Evolutionary conservation across 2,113 vertebrate species (phyloP).

Genomic region (Trichomycterus rosablanca): DNA sequence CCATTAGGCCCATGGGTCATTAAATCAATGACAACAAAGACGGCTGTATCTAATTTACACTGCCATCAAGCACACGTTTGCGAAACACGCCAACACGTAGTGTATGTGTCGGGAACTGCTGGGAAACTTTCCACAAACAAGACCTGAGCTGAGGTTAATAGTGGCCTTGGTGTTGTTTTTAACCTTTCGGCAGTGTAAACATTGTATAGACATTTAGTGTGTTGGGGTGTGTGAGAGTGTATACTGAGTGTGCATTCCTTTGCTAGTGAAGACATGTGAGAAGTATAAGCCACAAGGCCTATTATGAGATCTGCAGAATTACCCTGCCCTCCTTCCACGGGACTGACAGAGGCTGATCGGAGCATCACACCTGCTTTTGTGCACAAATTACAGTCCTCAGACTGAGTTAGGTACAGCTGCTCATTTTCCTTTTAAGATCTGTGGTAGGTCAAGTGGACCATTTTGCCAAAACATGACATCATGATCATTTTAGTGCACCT

Average conservation of each 20-base stretch:
- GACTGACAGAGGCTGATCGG: conserved; percentile 49
- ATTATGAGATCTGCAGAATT: conserved; percentile 51
- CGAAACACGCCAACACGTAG: conserved; percentile 26
- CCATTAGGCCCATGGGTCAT: conserved; percentile 43
- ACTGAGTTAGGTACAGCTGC: conserved; percentile 39
- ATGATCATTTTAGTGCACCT: no score
- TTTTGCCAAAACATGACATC: not conserved
- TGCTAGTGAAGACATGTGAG: conserved; percentile 53
- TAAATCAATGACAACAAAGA: conserved; percentile 47
- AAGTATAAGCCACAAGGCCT: conserved; percentile 52
- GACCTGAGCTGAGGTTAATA: conserved; percentile 4
- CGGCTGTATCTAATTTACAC: conserved; percentile 43
- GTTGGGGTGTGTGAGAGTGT: conserved; percentile 1
- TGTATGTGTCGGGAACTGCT: conserved; percentile 13
- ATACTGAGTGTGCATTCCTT: conserved; percentile 45
- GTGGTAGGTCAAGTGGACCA: conserved; percentile 63
- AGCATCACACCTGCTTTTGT: conserved; percentile 66
- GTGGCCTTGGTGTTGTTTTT: conserved; percentile 32
- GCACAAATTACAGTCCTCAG: conserved; percentile 62
- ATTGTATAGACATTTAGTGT: conserved; percentile 42
- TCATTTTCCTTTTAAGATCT: conserved; percentile 51
- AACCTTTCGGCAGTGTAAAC: conserved; percentile 48
- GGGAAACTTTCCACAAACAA: conserved; percentile 4
- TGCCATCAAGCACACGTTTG: conserved; percentile 17
- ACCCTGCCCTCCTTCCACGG: conserved; percentile 41